These are phyloP conservation scores for Prietella phreatophila DNA, from an alignment of 2,113 vertebrate species.

Conservation along the genomic window DNA sequence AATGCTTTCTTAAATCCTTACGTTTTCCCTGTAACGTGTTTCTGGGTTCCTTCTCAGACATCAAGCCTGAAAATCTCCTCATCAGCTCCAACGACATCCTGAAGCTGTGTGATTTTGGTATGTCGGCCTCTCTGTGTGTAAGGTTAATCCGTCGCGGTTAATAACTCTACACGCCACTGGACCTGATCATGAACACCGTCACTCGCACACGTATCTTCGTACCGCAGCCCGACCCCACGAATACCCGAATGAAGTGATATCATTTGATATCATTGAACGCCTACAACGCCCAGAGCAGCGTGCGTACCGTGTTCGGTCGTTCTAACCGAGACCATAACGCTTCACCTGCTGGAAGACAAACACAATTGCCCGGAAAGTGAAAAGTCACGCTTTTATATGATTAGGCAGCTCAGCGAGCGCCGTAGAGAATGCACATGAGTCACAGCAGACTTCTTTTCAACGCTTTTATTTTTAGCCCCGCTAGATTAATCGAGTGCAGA, in stretches of 20 bases:
- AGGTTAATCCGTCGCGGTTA: too few species aligned
- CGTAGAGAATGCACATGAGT: constrained; percentile 48
- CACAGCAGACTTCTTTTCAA: constrained; percentile 40
- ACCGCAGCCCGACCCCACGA: neutral
- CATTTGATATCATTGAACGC: neutral
- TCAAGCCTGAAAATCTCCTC: constrained; percentile 98
- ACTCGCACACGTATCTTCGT: constrained; percentile 46
- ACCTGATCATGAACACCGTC: constrained; percentile 25
- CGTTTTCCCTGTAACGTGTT: neutral
- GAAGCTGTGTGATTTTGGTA: constrained; percentile 97
- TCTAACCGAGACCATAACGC: neutral
- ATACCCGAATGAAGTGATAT: neutral
- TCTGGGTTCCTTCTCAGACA: constrained; percentile 74
- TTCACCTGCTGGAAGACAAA: constrained; percentile 27
- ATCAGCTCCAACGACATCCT: constrained; percentile 96
- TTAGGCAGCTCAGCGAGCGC: constrained; percentile 35
- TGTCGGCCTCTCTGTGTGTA: constrained; percentile 61
- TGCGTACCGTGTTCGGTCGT: too few species aligned
- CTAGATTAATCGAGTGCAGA: constrained; percentile 44
- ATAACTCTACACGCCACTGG: neutral
- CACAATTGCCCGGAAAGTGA: constrained; percentile 23
- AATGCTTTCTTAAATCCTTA: neutral
- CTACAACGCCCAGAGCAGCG: neutral
- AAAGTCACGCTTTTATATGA: constrained; percentile 32
- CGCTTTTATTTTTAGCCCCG: constrained; percentile 47